These are phyloP conservation scores for Carassius auratus DNA, from an alignment of 2,113 vertebrate species.

Conservation along the genomic window DNA sequence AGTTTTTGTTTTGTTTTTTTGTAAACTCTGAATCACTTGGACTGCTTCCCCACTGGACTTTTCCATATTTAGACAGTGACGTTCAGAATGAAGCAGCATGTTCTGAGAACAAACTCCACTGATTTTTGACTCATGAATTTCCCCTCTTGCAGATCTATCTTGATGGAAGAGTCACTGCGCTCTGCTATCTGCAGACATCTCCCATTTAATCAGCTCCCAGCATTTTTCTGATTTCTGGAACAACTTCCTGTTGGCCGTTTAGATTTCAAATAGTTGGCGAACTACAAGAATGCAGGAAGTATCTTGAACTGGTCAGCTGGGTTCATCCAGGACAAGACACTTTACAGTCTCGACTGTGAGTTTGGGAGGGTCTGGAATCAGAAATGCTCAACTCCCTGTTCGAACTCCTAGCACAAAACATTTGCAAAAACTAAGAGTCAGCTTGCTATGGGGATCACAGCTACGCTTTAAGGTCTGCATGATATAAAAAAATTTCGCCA, in stretches of 20 bases:
- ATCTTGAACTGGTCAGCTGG: neutral
- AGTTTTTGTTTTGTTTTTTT: too few species aligned
- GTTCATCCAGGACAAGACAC: conserved; percentile 38
- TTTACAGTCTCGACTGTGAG: neutral
- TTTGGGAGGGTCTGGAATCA: neutral
- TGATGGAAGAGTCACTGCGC: conserved; percentile 27
- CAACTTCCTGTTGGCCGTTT: conserved; percentile 69
- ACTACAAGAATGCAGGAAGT: conserved; percentile 60
- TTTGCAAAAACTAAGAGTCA: too few species aligned
- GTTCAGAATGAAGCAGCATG: neutral
- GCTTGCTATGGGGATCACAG: too few species aligned
- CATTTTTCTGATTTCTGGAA: conserved; percentile 59
- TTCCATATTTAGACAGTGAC: conserved; percentile 12
- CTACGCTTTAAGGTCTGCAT: too few species aligned
- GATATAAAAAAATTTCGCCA: too few species aligned
- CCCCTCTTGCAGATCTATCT: conserved; percentile 11
- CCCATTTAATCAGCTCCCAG: conserved; percentile 59
- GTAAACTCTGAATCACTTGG: conserved; percentile 18
- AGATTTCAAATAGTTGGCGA: conserved; percentile 52
- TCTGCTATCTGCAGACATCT: conserved; percentile 51
- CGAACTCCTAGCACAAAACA: neutral
- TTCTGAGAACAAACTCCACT: neutral
- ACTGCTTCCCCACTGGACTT: neutral
- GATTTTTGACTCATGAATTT: conserved; percentile 25
- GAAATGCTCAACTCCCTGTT: neutral